Evolutionary conservation across 2,888 invertebrate genomes (phyloP).

Genomic region (Amblyteles armatorius): DNA sequence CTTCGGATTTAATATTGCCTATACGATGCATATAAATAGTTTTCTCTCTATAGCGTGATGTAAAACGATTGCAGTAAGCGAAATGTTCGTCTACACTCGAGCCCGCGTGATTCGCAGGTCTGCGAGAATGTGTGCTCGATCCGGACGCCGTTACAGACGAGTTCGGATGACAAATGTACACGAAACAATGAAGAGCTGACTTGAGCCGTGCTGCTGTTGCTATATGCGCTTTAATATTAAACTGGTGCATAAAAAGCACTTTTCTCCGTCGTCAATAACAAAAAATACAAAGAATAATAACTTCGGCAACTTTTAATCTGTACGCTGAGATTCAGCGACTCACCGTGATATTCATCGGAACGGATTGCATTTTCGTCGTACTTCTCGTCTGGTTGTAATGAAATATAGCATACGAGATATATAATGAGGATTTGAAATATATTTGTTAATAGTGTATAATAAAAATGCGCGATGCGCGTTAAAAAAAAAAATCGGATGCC

Average conservation of each 20-base stretch:
- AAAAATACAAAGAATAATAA: constrained; percentile 59
- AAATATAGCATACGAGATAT: constrained; percentile 57
- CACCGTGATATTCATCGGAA: constrained; percentile 78
- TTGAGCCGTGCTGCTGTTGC: constrained; percentile 57
- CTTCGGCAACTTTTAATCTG: constrained; percentile 65
- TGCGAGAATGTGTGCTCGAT: constrained; percentile 15
- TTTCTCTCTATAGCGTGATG: constrained; percentile 16
- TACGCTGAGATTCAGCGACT: constrained; percentile 72
- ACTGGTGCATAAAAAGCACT: constrained; percentile 24
- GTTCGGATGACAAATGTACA: neutral
- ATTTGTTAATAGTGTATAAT: neutral
- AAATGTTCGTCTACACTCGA: neutral
- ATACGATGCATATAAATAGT: neutral
- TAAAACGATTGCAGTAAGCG: constrained; percentile 5
- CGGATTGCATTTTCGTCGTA: constrained; percentile 81
- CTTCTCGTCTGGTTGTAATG: constrained; percentile 79
- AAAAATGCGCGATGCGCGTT: neutral
- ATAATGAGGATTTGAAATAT: constrained; percentile 19
- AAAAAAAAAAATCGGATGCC: too few species aligned
- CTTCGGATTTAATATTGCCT: neutral
- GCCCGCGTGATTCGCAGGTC: constrained; percentile 9
- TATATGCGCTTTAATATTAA: constrained; percentile 25
- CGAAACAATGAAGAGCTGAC: constrained; percentile 31
- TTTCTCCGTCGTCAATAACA: constrained; percentile 14
- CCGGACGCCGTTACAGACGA: neutral